Percentiles rank a stretch among this genome's conserved stretches.
These are phyloP conservation scores for Pollenia labialis DNA, from an alignment of 2,888 invertebrate species.

Conservation along the genomic window DNA sequence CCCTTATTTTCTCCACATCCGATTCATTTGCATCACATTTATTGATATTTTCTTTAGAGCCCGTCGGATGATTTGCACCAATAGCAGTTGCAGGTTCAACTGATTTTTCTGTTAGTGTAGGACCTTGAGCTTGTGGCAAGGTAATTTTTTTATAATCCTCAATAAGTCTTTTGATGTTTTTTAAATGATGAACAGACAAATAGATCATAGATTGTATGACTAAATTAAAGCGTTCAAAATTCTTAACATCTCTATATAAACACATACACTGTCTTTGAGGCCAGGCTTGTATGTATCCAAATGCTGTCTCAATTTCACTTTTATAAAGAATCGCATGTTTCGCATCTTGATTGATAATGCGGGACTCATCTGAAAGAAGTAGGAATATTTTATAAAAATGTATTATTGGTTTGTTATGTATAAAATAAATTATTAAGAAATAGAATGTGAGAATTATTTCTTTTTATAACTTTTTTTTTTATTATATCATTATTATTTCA, in stretches of 20 bases:
- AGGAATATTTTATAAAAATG: background rate
- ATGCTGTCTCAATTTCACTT: slow-evolving; percentile 92
- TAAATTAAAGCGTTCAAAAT: slow-evolving; percentile 95
- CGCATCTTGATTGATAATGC: slow-evolving; percentile 90
- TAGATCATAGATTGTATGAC: slow-evolving; percentile 94
- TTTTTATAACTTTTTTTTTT: too few relatives aligned
- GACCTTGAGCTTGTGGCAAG: slow-evolving; percentile 50
- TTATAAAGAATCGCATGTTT: slow-evolving; percentile 90
- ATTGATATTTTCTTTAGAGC: slow-evolving; percentile 43
- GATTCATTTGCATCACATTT: slow-evolving; percentile 45
- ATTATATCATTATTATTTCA: too few relatives aligned
- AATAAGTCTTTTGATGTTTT: slow-evolving; percentile 88
- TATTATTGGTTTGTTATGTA: too few relatives aligned
- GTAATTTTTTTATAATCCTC: slow-evolving; percentile 83
- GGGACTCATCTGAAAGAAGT: slow-evolving; percentile 88
- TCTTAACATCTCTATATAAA: slow-evolving; percentile 95
- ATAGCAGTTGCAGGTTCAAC: slow-evolving; percentile 49
- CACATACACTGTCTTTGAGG: slow-evolving; percentile 98
- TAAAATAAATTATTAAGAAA: too few relatives aligned
- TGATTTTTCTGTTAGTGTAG: slow-evolving; percentile 34
- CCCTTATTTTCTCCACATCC: slow-evolving; percentile 5
- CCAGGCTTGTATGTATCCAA: slow-evolving; percentile 95
- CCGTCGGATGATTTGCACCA: slow-evolving; percentile 66
- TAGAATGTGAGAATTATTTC: too few relatives aligned
- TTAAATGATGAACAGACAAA: slow-evolving; percentile 92